Percentiles rank a stretch among this genome's conserved stretches.
Conservation (phyloP, 2,888 invertebrate species). For the Oscheius myriophilus region DNA sequence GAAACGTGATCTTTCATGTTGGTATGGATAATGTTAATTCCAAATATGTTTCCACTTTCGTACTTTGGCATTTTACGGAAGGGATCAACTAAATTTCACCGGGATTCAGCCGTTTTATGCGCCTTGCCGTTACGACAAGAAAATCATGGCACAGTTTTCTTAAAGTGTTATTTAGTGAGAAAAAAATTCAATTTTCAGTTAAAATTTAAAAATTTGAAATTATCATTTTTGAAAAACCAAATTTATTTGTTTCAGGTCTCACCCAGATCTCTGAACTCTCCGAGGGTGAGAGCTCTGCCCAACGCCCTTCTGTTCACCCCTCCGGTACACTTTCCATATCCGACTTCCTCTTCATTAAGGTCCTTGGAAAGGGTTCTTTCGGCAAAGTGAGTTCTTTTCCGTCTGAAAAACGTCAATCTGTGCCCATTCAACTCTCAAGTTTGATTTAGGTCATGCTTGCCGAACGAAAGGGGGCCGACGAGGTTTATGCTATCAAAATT, state of each 20-base stretch:
- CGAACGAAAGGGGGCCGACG: conserved; percentile 89
- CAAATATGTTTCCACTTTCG: too few species aligned
- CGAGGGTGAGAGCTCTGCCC: conserved; percentile 18
- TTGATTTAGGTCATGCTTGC: conserved; percentile 87
- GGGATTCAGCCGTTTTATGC: too few species aligned
- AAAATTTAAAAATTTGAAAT: too few species aligned
- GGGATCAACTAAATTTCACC: too few species aligned
- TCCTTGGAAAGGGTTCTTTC: conserved; percentile 97
- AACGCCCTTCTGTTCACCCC: conserved; percentile 3
- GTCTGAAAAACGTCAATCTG: background rate
- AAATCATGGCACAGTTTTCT: too few species aligned
- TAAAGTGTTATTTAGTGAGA: too few species aligned
- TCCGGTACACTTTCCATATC: conserved; percentile 71
- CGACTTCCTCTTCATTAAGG: conserved; percentile 97
- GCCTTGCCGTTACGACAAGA: too few species aligned
- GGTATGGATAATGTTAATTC: too few species aligned
- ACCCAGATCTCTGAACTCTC: conserved; percentile 29
- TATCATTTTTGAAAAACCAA: too few species aligned
- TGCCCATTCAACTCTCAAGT: conserved; percentile 5
- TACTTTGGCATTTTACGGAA: too few species aligned
- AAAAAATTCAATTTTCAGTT: too few species aligned
- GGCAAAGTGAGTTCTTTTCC: conserved; percentile 77
- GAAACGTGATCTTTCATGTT: too few species aligned
- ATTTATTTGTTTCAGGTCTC: conserved; percentile 26
- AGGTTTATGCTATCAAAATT: conserved; percentile 80